Conservation (phyloP, 1,140 invertebrate species). For the Colletes gigas region DNA sequence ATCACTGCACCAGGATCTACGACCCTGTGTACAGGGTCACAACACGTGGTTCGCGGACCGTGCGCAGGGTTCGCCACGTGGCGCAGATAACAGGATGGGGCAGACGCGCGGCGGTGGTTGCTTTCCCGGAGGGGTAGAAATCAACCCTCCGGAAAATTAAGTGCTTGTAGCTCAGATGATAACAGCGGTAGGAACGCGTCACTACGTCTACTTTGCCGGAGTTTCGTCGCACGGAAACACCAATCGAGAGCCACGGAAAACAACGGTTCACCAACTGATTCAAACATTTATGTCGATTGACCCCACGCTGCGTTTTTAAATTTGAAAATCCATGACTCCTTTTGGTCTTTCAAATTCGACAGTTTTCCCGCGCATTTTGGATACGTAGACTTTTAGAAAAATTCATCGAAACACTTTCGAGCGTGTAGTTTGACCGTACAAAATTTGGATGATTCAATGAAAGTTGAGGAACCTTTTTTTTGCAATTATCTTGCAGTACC, state of each 20-base stretch:
- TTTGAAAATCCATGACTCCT: too few species aligned
- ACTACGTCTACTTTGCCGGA: constrained; percentile 50
- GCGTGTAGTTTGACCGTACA: too few species aligned
- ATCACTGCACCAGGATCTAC: constrained; percentile 69
- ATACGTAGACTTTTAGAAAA: too few species aligned
- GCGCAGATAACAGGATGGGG: constrained; percentile 76
- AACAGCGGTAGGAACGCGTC: constrained; percentile 65
- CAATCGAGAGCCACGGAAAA: constrained; percentile 16
- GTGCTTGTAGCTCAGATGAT: constrained; percentile 79
- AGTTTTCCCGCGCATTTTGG: too few species aligned
- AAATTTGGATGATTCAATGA: too few species aligned
- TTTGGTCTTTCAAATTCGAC: too few species aligned
- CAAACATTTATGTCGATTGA: not conserved
- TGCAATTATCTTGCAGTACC: too few species aligned
- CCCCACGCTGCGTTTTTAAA: not conserved
- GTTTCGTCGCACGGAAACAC: constrained; percentile 40
- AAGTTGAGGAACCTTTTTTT: too few species aligned
- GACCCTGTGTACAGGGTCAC: constrained; percentile 57
- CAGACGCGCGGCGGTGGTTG: constrained; percentile 61
- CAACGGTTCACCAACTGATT: not conserved
- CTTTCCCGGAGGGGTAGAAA: constrained; percentile 67
- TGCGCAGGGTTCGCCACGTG: constrained; percentile 74
- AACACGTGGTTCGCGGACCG: constrained; percentile 74
- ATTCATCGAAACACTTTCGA: too few species aligned
- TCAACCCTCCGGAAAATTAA: constrained; percentile 81